Base-by-base conservation (phyloP, 2,113 vertebrate species). In the Caranx melampygus region DNA sequence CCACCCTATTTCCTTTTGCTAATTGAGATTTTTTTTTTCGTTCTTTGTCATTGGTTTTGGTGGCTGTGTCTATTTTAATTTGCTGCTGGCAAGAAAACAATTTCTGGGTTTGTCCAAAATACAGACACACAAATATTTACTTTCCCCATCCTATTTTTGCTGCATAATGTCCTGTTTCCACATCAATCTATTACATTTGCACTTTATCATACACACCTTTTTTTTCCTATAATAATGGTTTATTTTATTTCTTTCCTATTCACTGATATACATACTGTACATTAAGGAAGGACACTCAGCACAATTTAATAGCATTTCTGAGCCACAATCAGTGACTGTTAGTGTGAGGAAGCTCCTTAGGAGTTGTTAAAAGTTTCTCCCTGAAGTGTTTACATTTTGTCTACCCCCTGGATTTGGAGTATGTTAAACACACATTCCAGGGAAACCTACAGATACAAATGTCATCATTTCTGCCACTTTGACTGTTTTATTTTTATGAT, bases 341-440 rank as follows among this genome's bases (percentile, higher is more conserved):
- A 18, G 8, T 45, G 49, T 63, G 58, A 70, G 45, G 8, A 45
- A 52, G 54, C 55, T 55, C 15, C 34, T 58, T 60, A 49, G 2
- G 16, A 18, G 15, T 18, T 18, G 18, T 51, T 51, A 20, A n/a
- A n/a, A 51, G 16, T 20, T 51, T 51, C 8, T 20, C 18, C 49
- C 18, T n/a, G 3, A 58, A 58, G 67, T 73, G 64, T 61, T 49
- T 12, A 21, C 49, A 45, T 69, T 74, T 51, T 55, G 62, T 71
- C 65, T 20, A 5, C 14, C 42, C 44, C 51, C n/a, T 55, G 21
- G 15, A 6, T 55, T 52, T 37, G 40, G 59, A 68, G 42, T 21
- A 18, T 14, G 57, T 72, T 59, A 3, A 75, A 75, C 33, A 42
- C 40, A 65, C 40, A 71, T n/a, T 10, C 20, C 37, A 8, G 44